Evolutionary conservation across 2,888 invertebrate species (phyloP).

Genomic region (Caenorhabditis wallacei): DNA sequence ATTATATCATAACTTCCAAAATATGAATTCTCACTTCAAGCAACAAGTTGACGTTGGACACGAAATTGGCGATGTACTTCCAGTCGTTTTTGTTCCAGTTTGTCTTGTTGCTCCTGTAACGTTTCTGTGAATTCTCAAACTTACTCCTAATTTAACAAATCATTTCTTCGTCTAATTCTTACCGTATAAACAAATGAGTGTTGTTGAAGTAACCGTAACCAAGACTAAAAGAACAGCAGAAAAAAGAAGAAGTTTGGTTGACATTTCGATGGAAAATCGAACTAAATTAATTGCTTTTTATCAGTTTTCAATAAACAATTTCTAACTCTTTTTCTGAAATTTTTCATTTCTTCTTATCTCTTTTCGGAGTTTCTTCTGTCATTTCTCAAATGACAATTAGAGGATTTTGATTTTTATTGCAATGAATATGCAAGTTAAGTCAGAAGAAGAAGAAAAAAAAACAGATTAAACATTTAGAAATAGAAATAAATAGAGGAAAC

Average conservation of each 20-base stretch:
- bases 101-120: no score
- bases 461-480: not conserved
- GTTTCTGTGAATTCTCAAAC: no score
- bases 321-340: not conserved
- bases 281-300: not conserved
- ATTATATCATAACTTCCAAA: not conserved
- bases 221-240: not conserved
- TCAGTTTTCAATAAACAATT: not conserved
- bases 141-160: no score
- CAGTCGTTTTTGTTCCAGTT: no score
- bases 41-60: not conserved
- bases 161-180: no score
- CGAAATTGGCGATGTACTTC: no score
- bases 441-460: not conserved
- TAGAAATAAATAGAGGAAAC: slow-evolving; percentile 18
- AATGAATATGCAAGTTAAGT: no score
- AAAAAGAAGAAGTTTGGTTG: not conserved
- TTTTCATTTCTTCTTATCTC: no score
- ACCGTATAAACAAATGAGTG: not conserved
- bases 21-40: not conserved
- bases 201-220: not conserved
- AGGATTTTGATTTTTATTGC: not conserved
- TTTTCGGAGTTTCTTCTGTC: no score
- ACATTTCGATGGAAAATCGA: not conserved
- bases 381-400: no score